Evolutionary conservation across 2,888 invertebrate species (phyloP).

Genomic region (Embidobia sp.): DNA sequence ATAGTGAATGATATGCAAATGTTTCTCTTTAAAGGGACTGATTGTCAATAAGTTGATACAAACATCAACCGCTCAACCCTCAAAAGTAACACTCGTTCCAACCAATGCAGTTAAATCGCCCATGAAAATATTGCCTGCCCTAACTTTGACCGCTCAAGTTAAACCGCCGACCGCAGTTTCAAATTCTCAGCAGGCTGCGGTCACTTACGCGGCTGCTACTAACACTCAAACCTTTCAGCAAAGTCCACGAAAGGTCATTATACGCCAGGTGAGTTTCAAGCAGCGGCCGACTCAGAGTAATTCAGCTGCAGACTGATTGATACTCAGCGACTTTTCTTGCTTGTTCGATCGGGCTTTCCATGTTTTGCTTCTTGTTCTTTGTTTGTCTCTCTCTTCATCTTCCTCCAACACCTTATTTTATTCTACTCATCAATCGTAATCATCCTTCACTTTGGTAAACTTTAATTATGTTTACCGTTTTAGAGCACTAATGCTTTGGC

Average conservation of each 20-base stretch:
- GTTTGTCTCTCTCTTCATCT: too few relatives aligned
- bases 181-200: slow-evolving; percentile 73
- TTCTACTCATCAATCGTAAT: too few relatives aligned
- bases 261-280: slow-evolving; percentile 80
- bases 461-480: too few relatives aligned
- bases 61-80: slow-evolving; percentile 76
- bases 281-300: too few relatives aligned
- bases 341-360: too few relatives aligned
- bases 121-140: slow-evolving; percentile 87
- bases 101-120: slow-evolving; percentile 84
- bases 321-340: too few relatives aligned
- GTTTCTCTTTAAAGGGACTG: slow-evolving; percentile 77
- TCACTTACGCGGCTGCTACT: slow-evolving; percentile 69
- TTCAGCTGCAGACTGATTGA: too few relatives aligned
- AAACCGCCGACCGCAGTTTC: slow-evolving; percentile 71
- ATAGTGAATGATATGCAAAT: slow-evolving; percentile 43
- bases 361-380: too few relatives aligned
- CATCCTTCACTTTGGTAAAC: too few relatives aligned
- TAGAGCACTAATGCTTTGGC: too few relatives aligned
- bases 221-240: slow-evolving; percentile 75
- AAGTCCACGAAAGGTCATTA: slow-evolving; percentile 83
- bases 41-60: slow-evolving; percentile 82
- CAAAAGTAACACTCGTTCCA: slow-evolving; percentile 81
- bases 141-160: slow-evolving; percentile 76
- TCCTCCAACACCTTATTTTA: too few relatives aligned